Evolutionary conservation across 2,113 vertebrate species (phyloP).

Genomic region (Polypterus bichir): DNA sequence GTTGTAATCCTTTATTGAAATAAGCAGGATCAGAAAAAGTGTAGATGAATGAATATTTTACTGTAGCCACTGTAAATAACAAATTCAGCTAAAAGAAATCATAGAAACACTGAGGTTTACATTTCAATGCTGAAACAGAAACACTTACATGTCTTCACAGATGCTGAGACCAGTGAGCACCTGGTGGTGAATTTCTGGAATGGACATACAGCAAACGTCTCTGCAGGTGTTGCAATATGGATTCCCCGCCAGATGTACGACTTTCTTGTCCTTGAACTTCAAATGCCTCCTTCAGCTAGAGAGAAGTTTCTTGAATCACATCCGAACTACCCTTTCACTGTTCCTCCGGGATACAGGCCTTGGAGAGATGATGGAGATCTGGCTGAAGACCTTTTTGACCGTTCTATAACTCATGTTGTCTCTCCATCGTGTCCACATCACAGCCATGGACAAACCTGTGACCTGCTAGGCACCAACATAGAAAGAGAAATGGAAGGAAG

Average conservation of each 20-base stretch:
- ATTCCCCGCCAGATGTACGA: constrained; percentile 28
- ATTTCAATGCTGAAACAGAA: too few species aligned
- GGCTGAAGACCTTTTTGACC: background rate
- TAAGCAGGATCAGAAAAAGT: too few species aligned
- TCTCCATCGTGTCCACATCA: too few species aligned
- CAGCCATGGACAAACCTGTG: too few species aligned
- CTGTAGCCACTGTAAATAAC: too few species aligned
- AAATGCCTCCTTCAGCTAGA: constrained; percentile 39
- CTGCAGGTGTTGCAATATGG: constrained; percentile 22
- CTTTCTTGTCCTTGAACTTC: constrained; percentile 40
- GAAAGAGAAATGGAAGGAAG: too few species aligned
- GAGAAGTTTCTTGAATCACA: constrained; percentile 34
- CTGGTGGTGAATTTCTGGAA: constrained; percentile 47
- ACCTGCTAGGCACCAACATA: too few species aligned
- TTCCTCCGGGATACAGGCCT: constrained; percentile 27
- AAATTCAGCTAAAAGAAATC: too few species aligned
- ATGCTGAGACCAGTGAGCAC: constrained; percentile 1
- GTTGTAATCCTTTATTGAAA: too few species aligned
- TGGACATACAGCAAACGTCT: constrained; percentile 34
- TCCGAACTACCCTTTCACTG: constrained; percentile 27
- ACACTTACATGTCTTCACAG: constrained; percentile 10
- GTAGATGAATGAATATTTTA: too few species aligned
- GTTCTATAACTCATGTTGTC: too few species aligned
- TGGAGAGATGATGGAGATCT: constrained; percentile 12
- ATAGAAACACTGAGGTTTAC: too few species aligned